Evolutionary conservation across 2,797 vertebrate genomes (phyloP), one percentile per base, ranked within the genome.

Genomic region (Botia kubotai): DNA sequence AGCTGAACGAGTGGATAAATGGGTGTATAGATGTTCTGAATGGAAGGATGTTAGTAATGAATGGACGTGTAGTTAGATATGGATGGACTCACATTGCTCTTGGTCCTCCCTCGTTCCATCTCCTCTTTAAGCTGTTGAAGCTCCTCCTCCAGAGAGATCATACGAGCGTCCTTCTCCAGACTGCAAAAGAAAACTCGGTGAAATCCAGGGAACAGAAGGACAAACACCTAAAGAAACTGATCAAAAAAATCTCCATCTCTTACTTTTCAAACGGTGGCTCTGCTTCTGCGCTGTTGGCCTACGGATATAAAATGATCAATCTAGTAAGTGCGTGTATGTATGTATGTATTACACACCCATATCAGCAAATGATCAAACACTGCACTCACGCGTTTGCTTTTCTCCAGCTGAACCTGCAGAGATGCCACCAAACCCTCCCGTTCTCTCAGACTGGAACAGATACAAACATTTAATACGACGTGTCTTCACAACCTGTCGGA

Each of bases 191-290:
- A 65, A 72, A 72, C 16, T 19, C 63, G 3, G 21, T 66, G 23
- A 21, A 12, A 19, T 5, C 10, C 1, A 19, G n/a, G 0, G 4
- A n/a, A 17, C 21, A 19, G 6, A 13, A 0, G 0, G 2, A 4
- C 0, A 36, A 13, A 11, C 16, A 19, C 7, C 4, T 5, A 1
- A 29, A 6, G 2, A 4, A 19, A n/a, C n/a, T n/a, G n/a, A n/a
- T n/a, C n/a, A n/a, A n/a, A 7, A 36, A 13, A 4, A 48, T 29
- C n/a, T 50, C 33, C 3, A 3, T 33, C 33, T 3, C 75, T 73
- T 79, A 91, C 90, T 85, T 91, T 83, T 91, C 90, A 84, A 91
- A 91, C 0, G 89, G 86, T 14, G 89, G 90, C n/a, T 90, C 90
- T 0, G 87, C 85, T 62, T 90, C 90, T 0, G 81, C 84, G 43